Evolutionary conservation across 2,888 invertebrate species (phyloP), one percentile per base, ranked within the genome.

Genomic region (Allygus modestus): DNA sequence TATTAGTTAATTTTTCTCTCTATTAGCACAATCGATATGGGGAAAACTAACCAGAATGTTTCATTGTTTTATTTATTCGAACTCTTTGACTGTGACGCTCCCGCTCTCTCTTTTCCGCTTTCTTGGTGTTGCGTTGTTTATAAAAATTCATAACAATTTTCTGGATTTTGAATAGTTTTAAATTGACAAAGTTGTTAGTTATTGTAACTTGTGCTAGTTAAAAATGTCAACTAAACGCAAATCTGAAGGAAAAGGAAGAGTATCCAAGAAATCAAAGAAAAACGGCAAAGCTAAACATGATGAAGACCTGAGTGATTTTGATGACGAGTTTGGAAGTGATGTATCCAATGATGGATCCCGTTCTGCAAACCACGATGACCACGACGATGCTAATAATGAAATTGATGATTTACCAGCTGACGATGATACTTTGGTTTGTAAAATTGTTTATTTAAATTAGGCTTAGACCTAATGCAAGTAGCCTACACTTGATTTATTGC

Each of bases 361-460:
- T 84, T 82, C 85, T 31, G 43, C 82, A 61, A 82, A 82, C 31
- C 91, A 90, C 86, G 88, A 87, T 43, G 90, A 90, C 86, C 86
- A 87, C 69, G 88, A 87, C 23, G 91, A 90, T 86, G 88, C 87
- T 43, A 90, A 90, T 86, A 86, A 87, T 75, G 88, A 87, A 15
- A 90, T 90, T 82, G 89, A 88, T 51, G 90, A 90, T 84, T 89
- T 90, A 82, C 88, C 89, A 41, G 89, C 90, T 26, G 89, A 90
- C 85, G 92, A 93, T 75, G 91, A 92, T 11, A 94, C 94, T 89
- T 89, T 95, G 86, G 92, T 92, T 88, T 85, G 85, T 85, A 28
- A n/a, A 17, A 43, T 31, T n/a, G 17, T 54, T 37, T 51, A 15
- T 51, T 86, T 87, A 5, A 54, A 87, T 87, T 86, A 86, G n/a